Evolutionary conservation across 2,113 vertebrate genomes (phyloP), one percentile per base, ranked within the genome.

Genomic region (Melanocharis versteri): DNA sequence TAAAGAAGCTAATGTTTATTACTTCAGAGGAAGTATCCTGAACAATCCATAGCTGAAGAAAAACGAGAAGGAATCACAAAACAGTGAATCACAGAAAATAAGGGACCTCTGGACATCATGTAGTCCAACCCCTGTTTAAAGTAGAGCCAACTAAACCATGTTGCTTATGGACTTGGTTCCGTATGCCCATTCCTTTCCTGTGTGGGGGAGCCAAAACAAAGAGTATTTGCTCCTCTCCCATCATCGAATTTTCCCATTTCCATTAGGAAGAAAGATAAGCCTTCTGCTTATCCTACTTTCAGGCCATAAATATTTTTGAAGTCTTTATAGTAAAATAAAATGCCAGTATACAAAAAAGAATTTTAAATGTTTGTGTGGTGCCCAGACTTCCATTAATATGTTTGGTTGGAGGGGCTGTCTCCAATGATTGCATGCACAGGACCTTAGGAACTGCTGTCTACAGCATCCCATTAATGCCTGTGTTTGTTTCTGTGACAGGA

Each of bases 401-500:
- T 88, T 72, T 50, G 33, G 11, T 44, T 57, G 54, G 53, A 68
- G 42, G 3, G 24, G 47, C 69, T 68, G n/a, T 75, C 33, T 60
- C 16, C 53, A 60, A 3, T 18, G 39, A 40, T 12, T 60, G 30
- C 11, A 26, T 14, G 39, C 21, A 26, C 1, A 58, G n/a, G 51
- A 71, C 15, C 31, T 53, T 26, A 83, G 58, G 58, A 73, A 6
- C 68, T 76, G 10, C 56, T 82, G 89, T 26, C 48, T 85, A 11
- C 45, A 64, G 33, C 42, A 27, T 44, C 53, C 3, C 2, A 2
- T 30, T 42, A 65, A 60, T 60, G 31, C 61, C 45, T 44, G 33
- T 54, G 48, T 60, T 94, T 82, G 15, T 87, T 88, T 69, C 27
- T 91, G 66, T 66, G 47, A 10, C 96, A 99, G 99, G 97, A 91